Evolutionary conservation across 2,888 invertebrate species (phyloP).

Genomic region (Andrena hattorfiana): DNA sequence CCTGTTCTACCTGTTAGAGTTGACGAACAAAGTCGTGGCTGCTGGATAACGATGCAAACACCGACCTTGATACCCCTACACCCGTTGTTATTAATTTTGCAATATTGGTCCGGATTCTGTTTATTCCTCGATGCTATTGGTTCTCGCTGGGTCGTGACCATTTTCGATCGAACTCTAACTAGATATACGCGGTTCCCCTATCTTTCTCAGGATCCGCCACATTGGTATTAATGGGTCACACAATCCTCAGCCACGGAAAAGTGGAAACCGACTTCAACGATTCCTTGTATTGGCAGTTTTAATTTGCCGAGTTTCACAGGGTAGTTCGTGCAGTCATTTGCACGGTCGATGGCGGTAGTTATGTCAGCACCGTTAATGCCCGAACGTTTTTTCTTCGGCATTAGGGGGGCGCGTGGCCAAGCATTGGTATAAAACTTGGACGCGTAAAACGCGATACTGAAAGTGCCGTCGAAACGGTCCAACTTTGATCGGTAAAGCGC

Average conservation of each 20-base stretch:
- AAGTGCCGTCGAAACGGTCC: slow-evolving; percentile 12
- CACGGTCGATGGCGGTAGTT: slow-evolving; percentile 17
- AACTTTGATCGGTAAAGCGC: not conserved
- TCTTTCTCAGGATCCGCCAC: too few relatives aligned
- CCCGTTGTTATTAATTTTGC: slow-evolving; percentile 27
- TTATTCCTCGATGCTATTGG: slow-evolving; percentile 3
- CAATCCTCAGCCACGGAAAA: too few relatives aligned
- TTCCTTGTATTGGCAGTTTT: not conserved
- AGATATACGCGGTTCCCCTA: too few relatives aligned
- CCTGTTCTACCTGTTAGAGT: slow-evolving; percentile 24
- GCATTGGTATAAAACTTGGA: not conserved
- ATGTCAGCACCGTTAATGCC: not conserved
- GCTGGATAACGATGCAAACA: slow-evolving; percentile 11
- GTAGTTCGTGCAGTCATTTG: not conserved
- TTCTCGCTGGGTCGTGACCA: not conserved
- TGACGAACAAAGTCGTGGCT: slow-evolving; percentile 29
- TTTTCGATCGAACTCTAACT: not conserved
- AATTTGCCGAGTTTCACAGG: not conserved
- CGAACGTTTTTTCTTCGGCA: not conserved
- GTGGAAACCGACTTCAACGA: too few relatives aligned
- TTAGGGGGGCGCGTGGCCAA: not conserved
- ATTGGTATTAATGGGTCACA: not conserved
- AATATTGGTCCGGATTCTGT: not conserved
- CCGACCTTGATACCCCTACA: not conserved
- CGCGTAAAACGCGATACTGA: slow-evolving; percentile 3